Base-by-base conservation (phyloP, 2,797 vertebrate genomes). In the Halcyon smyrnensis region DNA sequence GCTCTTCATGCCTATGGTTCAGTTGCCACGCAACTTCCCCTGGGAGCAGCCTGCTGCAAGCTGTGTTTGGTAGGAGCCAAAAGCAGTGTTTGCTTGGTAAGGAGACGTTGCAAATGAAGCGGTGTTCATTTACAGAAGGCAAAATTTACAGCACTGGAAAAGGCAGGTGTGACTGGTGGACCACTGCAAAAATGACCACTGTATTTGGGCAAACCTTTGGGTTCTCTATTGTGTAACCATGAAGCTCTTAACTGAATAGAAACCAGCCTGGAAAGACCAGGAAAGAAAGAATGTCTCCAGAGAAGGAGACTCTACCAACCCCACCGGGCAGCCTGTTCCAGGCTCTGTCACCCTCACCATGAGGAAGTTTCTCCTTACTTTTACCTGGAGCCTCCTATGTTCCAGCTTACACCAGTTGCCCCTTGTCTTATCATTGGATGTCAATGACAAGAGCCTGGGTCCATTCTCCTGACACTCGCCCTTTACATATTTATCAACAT, bases 191-290 rank as follows among this genome's bases (percentile, higher is more conserved):
- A 62, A 50, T 37, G 30, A 84, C 7, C 1, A 0, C 8, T 67
- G 36, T 30, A 60, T 60, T 87, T 83, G 68, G 74, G 57, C 69
- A 81, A 84, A 30, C 8, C 8, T 6, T 57, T 69, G 45, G 13
- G 32, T 18, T 89, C 75, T 43, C 84, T 68, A 39, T 70, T 95
- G 87, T 85, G 45, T 76, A 77, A 87, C 46, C 73, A 56, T 56
- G 60, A 89, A 70, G 39, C 8, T 37, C 30, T 89, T 60, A 87
- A 87, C 30, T 90, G 64, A 87, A 87, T 71, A 87, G 90, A 91
- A 87, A 80, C 23, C 16, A 53, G 68, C 39, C 89, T 3, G 20
- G 89, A 83, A 85, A 96, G 37, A 96, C 80, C 78, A 96, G 82
- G 57, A 82, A 91, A 87, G 86, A 87, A 90, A 57, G 46, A 46